Percentiles rank a stretch among this genome's conserved stretches.
Conservation (phyloP, 2,113 vertebrate genomes). For the Atrichornis clamosus region DNA sequence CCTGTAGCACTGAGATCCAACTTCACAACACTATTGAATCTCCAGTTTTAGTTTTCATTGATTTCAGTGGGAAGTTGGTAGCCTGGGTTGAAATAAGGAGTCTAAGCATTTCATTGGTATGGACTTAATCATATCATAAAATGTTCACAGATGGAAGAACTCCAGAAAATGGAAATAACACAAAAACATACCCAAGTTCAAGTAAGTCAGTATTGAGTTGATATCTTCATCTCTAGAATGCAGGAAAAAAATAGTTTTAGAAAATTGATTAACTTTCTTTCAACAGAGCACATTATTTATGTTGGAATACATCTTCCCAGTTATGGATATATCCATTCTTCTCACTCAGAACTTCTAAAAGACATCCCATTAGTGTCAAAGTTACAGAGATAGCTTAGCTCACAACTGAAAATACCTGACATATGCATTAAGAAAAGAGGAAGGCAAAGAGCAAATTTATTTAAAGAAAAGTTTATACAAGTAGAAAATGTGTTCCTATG, state of each 20-base stretch:
- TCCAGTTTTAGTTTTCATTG: not conserved
- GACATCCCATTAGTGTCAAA: not conserved
- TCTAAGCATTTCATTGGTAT: not conserved
- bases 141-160: not conserved
- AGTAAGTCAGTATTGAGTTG: conserved; percentile 73
- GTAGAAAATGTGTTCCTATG: not conserved
- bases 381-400: not conserved
- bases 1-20: not conserved
- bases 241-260: not conserved
- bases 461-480: not conserved
- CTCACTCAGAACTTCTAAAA: not conserved
- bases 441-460: not conserved
- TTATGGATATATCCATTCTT: not conserved
- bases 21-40: not conserved
- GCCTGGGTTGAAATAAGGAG: not conserved
- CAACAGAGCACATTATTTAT: not conserved
- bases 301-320: not conserved
- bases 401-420: not conserved
- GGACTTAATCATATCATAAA: not conserved
- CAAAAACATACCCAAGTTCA: conserved; percentile 79
- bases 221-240: conserved; percentile 70
- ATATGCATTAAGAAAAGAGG: not conserved
- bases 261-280: not conserved
- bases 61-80: not conserved
- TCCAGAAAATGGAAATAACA: not conserved